phyloP scores from a whole-genome alignment of 2,888 invertebrate genomes.

The Drosophila neonasuta region DNA sequence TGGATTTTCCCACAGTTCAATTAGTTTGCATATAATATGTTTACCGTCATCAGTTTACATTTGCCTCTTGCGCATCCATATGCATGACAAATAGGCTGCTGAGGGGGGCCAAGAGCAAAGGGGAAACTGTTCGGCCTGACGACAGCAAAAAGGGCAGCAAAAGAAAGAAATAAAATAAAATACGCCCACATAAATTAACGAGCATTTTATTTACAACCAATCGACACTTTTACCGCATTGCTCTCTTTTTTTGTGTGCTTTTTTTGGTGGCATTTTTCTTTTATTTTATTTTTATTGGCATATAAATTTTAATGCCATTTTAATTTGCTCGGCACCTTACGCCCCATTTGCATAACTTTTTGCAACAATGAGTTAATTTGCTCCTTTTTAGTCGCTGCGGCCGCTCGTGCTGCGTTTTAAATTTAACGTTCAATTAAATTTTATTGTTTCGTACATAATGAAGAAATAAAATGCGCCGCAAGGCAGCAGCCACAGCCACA shows the following conservation, averaged over 20 bases:
- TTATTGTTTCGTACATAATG: slow-evolving; percentile 69
- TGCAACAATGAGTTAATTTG: slow-evolving; percentile 66
- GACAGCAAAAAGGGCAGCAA: slow-evolving; percentile 7
- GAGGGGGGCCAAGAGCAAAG: not conserved
- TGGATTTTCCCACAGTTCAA: slow-evolving; percentile 29
- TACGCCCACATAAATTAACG: slow-evolving; percentile 64
- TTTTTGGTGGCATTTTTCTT: not conserved
- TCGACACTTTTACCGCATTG: slow-evolving; percentile 56
- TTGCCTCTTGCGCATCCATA: slow-evolving; percentile 15
- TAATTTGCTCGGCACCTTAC: slow-evolving; percentile 64
- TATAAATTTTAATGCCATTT: slow-evolving; percentile 64
- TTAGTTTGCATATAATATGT: slow-evolving; percentile 23
- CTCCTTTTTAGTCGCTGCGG: slow-evolving; percentile 47
- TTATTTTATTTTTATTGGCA: slow-evolving; percentile 50
- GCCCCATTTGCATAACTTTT: slow-evolving; percentile 65
- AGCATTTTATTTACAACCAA: slow-evolving; percentile 59
- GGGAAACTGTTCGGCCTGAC: not conserved
- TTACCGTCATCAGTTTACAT: slow-evolving; percentile 4
- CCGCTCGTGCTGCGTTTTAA: slow-evolving; percentile 67
- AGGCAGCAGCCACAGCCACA: slow-evolving; percentile 35
- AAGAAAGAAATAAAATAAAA: slow-evolving; percentile 33
- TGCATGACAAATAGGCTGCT: slow-evolving; percentile 6
- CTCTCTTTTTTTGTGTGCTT: slow-evolving; percentile 15
- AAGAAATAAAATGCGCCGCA: slow-evolving; percentile 67
- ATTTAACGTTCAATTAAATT: slow-evolving; percentile 72